Evolutionary conservation across 2,113 vertebrate species (phyloP).

Genomic region (Mirza zaza): DNA sequence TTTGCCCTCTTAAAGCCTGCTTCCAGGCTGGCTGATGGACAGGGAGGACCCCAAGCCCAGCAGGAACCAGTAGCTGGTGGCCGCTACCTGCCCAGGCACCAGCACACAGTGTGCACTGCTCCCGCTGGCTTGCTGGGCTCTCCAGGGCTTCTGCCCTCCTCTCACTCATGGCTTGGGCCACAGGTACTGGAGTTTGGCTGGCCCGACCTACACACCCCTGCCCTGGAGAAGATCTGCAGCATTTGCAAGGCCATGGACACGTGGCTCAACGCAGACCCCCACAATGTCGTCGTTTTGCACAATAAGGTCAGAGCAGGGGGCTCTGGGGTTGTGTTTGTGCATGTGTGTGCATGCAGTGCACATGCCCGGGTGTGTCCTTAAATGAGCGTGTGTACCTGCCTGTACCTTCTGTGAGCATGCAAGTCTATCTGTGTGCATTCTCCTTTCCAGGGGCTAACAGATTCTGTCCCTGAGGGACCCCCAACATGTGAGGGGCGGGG

Average conservation of each 20-base stretch:
- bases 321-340: accelerated
- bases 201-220: conserved; percentile 97
- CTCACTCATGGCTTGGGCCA: not conserved
- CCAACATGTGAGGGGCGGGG: not conserved
- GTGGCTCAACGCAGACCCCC: conserved; percentile 92
- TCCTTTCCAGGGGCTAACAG: not conserved
- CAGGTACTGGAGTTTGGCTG: conserved; percentile 98
- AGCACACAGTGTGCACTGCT: accelerated
- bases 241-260: conserved; percentile 99
- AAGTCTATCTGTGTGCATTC: not conserved
- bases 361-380: not conserved
- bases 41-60: not conserved
- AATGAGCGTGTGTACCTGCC: not conserved
- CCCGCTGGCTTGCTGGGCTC: not conserved
- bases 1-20: too few species aligned
- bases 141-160: not conserved
- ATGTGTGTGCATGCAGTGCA: too few species aligned
- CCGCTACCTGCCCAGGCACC: accelerated
- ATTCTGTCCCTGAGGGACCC: not conserved
- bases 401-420: not conserved
- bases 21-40: not conserved
- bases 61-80: not conserved
- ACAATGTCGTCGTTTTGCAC: conserved; percentile 96
- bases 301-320: conserved; percentile 89
- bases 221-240: conserved; percentile 98